Evolutionary conservation across 2,113 vertebrate genomes (phyloP).

Genomic region (Halichoerus grypus): DNA sequence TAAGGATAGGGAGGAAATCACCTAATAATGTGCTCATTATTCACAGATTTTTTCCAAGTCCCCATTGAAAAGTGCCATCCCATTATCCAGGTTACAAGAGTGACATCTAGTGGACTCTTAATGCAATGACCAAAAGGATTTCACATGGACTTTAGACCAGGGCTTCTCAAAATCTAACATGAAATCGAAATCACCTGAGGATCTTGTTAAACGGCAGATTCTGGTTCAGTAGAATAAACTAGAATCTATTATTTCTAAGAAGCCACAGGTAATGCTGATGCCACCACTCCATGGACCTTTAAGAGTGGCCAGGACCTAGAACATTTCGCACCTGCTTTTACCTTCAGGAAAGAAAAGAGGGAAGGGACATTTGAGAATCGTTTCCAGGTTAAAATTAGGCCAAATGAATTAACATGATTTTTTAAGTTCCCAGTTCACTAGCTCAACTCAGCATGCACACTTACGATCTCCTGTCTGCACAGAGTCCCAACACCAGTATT

Average conservation of each 20-base stretch:
- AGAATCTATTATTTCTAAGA: background rate
- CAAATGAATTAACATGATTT: background rate
- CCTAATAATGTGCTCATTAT: constrained; percentile 66
- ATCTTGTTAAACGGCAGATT: constrained; percentile 42
- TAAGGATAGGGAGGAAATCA: constrained; percentile 60
- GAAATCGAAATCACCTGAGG: background rate
- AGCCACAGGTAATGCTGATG: background rate
- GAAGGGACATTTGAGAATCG: background rate
- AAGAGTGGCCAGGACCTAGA: background rate
- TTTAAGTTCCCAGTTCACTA: background rate
- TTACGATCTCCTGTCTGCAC: background rate
- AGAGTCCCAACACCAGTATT: background rate
- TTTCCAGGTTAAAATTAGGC: constrained; percentile 44
- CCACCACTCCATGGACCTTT: background rate
- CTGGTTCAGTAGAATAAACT: background rate
- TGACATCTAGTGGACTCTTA: constrained; percentile 88
- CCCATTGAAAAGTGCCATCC: constrained; percentile 25
- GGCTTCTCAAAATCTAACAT: constrained; percentile 38
- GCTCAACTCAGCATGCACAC: background rate
- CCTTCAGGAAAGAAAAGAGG: background rate
- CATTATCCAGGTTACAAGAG: constrained; percentile 86
- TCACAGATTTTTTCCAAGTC: background rate
- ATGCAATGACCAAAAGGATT: constrained; percentile 72
- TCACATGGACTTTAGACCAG: background rate
- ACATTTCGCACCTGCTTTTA: background rate